Evolutionary conservation across 2,888 invertebrate genomes (phyloP).

Genomic region (Eurois occulta): DNA sequence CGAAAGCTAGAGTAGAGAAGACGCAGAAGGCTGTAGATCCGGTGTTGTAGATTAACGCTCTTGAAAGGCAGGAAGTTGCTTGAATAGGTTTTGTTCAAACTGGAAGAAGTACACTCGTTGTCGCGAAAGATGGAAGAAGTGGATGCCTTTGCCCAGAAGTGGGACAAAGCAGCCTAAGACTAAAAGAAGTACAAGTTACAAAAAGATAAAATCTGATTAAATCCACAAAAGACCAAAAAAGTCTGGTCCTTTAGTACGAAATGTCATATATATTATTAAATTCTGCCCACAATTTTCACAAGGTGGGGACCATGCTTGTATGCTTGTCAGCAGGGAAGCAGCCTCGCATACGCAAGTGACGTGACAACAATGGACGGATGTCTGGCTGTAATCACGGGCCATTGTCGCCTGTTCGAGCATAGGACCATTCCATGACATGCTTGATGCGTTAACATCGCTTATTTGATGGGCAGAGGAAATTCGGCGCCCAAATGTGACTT

Average conservation of each 20-base stretch:
- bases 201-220: neutral
- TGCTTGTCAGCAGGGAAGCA: slow-evolving; percentile 41
- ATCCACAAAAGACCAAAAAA: neutral
- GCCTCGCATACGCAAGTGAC: slow-evolving; percentile 61
- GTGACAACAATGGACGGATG: slow-evolving; percentile 81
- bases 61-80: neutral
- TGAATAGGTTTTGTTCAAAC: neutral
- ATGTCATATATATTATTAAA: slow-evolving; percentile 7
- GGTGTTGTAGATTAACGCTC: neutral
- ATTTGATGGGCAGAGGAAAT: slow-evolving; percentile 54
- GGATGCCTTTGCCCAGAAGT: neutral
- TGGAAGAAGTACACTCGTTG: neutral
- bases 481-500: slow-evolving; percentile 53
- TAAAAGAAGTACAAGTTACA: neutral
- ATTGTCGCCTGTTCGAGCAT: slow-evolving; percentile 64
- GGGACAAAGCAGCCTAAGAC: neutral
- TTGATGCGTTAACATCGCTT: slow-evolving; percentile 36
- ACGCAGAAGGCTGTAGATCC: neutral
- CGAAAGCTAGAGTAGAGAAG: neutral
- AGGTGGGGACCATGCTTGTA: slow-evolving; percentile 35
- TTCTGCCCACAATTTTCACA: slow-evolving; percentile 42
- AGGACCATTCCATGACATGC: slow-evolving; percentile 44
- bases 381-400: slow-evolving; percentile 72
- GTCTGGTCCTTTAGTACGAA: slow-evolving; percentile 3
- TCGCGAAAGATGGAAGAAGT: neutral